Base-by-base conservation (phyloP, 2,888 invertebrate genomes). In the Lissonota sp. region DNA sequence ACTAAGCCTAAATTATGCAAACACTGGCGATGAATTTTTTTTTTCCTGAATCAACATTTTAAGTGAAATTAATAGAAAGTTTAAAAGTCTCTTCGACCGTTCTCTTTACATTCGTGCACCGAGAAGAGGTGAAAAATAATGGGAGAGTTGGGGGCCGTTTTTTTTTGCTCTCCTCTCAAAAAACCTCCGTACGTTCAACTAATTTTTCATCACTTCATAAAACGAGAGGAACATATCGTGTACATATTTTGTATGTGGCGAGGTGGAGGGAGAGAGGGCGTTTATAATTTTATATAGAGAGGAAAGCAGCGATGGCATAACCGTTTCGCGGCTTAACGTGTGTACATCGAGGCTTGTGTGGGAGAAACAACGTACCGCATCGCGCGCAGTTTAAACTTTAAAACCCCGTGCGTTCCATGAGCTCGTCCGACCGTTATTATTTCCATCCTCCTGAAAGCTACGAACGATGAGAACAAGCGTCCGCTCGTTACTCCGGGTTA, bases 391-490 rank as follows among this genome's bases (percentile, higher is more conserved):
- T 77, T 77, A 73, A 80, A 80, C 53, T 80, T 77, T 77, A 73
- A 80, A 70, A n/a, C n/a, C 58, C 51, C 58, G 66, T n/a, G 55
- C 60, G 70, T 55, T 26, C 57, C 60, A 70, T 67, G 72, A 64
- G 70, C 53, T 76, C 72, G 60, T 72, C 72, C 67, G 44, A 12
- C 49, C 67, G 67, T 76, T 80, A 80, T 70, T 75, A 80, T 80
- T 77, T 77, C 69, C 72, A 77, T 80, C 69, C 77, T 70, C 77
- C 69, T 73, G 60, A 77, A 77, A 77, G 80, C 80, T 49, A 44
- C 8, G 44, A 51, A 63, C 44, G 67, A 77, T 64, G 69, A 77
- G 76, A 72, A 71, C 73, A 67, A 72, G 51, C 72, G 26, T 26
- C 26, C 26, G 53, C 12, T 79, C 26, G 42, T 66, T 55, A 60